Conservation (phyloP, 2,113 vertebrate genomes). For the Ondatra zibethicus region DNA sequence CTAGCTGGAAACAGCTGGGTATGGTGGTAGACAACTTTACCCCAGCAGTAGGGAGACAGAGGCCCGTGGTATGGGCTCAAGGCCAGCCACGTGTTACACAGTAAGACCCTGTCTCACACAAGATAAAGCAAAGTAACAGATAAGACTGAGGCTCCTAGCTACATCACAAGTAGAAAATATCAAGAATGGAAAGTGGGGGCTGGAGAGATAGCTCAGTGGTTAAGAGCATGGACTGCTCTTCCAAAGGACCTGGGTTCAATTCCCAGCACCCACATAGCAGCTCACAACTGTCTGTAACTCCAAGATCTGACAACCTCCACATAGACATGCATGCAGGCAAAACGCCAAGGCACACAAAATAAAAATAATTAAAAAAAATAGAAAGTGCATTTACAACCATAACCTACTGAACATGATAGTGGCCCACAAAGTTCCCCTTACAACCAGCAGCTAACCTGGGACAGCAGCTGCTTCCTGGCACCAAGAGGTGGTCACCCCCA, state of each 20-base stretch:
- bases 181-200: background rate
- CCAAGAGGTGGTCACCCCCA: background rate
- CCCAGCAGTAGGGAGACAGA: background rate
- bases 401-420: background rate
- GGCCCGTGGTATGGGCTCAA: background rate
- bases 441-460: background rate
- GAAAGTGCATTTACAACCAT: background rate
- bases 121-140: background rate
- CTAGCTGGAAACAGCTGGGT: background rate
- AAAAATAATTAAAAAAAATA: too few relatives aligned
- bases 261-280: too few relatives aligned
- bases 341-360: too few relatives aligned
- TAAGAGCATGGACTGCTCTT: too few relatives aligned
- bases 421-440: background rate
- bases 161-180: background rate
- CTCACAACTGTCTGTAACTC: too few relatives aligned
- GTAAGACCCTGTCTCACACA: background rate
- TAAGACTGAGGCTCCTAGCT: background rate
- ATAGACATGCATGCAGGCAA: too few relatives aligned
- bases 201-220: too few relatives aligned
- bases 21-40: background rate
- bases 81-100: background rate
- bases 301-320: too few relatives aligned
- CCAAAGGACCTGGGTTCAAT: too few relatives aligned
- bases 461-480: background rate